Evolutionary conservation across 2,888 invertebrate species (phyloP), one percentile per base, ranked within the genome.

Genomic region (Ecdyonurus torrentis): DNA sequence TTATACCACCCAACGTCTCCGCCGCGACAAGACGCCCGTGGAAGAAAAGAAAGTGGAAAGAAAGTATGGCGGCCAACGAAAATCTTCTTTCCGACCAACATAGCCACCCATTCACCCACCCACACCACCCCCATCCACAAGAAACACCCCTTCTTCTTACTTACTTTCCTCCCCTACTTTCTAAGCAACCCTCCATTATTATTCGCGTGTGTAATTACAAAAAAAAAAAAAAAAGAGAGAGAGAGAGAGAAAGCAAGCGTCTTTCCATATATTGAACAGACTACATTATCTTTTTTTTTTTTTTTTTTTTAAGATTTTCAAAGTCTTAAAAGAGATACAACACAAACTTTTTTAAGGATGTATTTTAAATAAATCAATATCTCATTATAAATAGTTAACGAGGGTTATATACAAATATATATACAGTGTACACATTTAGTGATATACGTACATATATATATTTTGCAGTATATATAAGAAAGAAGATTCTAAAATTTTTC

Each of bases 141-240:
- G n/a, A n/a, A n/a, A n/a, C n/a, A n/a, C n/a, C 55, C 55, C 3
- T n/a, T n/a, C 55, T 7, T 37, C 15, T 15, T 37, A 37, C 37
- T 37, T 37, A 37, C 37, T 37, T 37, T n/a, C 55, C 55, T 22
- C 55, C 22, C 22, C 22, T 22, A 20, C 55, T 22, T 22, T 22
- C 55, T 55, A 20, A n/a, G 55, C 55, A 55, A 22, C 55, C n/a
- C 55, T 22, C 55, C 55, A 55, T 55, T 55, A 55, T 55, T 55
- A 55, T 55, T 55, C 55, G 55, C 55, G 55, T 55, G 55, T 55
- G 55, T 55, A 55, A 55, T 55, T 55, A 55, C 55, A 55, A 55
- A 55, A 55, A 55, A 55, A 22, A 7, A 50, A n/a, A 18, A 7
- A 50, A 50, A n/a, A 50, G 50, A 50, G 7, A 50, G 7, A 15